Evolutionary conservation across 2,797 vertebrate species (phyloP).

Genomic region (Enteromius mattozi): DNA sequence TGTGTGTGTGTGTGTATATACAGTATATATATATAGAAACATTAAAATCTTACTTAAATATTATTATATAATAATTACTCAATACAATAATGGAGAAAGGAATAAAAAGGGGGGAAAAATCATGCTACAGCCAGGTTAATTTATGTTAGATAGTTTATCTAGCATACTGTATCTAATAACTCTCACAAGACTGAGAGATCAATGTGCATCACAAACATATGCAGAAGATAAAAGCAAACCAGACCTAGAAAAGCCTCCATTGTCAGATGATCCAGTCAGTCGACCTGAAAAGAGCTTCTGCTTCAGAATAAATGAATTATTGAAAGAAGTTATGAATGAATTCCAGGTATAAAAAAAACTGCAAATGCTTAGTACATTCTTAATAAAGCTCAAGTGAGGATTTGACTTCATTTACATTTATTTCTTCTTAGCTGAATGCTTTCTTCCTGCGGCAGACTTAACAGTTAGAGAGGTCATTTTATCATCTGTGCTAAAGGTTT

Average conservation of each 20-base stretch:
- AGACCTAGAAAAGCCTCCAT: background rate
- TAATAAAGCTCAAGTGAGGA: slow-evolving; percentile 5
- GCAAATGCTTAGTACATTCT: background rate
- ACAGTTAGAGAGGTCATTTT: slow-evolving; percentile 5
- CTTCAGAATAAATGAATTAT: background rate
- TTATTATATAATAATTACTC: background rate
- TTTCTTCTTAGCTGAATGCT: slow-evolving; percentile 20
- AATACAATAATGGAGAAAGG: background rate
- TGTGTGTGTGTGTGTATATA: no score
- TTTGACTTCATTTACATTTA: slow-evolving; percentile 12
- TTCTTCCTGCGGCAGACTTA: background rate
- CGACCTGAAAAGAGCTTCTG: slow-evolving; percentile 9
- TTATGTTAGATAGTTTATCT: background rate
- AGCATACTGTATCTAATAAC: background rate
- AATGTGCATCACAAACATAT: background rate
- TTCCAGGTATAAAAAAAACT: background rate
- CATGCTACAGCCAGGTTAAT: background rate
- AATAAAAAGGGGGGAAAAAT: background rate
- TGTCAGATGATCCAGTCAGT: slow-evolving; percentile 2
- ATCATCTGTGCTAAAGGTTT: slow-evolving; percentile 11
- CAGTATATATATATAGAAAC: background rate
- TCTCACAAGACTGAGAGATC: background rate
- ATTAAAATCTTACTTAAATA: background rate
- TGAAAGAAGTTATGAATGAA: slow-evolving; percentile 6
- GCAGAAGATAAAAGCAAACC: background rate